Percentiles rank a stretch among this genome's conserved stretches.
Evolutionary conservation across 2,113 vertebrate genomes (phyloP).

Genomic region (Brachyhypopomus occidentalis): DNA sequence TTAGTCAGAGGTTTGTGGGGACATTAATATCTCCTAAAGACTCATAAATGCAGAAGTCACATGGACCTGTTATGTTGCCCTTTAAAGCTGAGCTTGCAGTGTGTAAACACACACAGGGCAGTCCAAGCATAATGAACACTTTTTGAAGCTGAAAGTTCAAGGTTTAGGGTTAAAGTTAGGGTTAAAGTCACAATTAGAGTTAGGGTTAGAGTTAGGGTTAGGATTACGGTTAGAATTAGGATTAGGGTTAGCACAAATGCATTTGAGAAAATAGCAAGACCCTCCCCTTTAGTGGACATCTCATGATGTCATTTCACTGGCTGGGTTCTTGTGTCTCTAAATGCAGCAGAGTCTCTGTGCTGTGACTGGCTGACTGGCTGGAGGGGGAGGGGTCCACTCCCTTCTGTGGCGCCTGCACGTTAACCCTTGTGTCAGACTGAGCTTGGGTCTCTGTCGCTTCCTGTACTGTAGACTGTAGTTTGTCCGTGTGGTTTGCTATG

Average conservation of each 20-base stretch:
- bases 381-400: slow-evolving; percentile 53
- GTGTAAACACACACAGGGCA: slow-evolving; percentile 62
- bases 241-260: too few relatives aligned
- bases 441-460: slow-evolving; percentile 55
- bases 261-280: too few relatives aligned
- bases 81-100: background rate
- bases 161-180: too few relatives aligned
- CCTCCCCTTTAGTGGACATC: slow-evolving; percentile 74
- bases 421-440: slow-evolving; percentile 67
- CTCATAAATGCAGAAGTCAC: too few relatives aligned
- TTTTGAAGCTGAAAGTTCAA: slow-evolving; percentile 68
- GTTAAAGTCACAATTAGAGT: too few relatives aligned
- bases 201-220: too few relatives aligned
- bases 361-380: slow-evolving; percentile 68
- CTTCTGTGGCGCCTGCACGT: slow-evolving; percentile 63
- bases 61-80: too few relatives aligned
- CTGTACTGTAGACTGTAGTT: too few relatives aligned
- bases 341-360: slow-evolving; percentile 65
- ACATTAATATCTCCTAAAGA: too few relatives aligned
- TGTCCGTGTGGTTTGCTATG: too few relatives aligned
- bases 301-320: slow-evolving; percentile 77
- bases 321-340: slow-evolving; percentile 74
- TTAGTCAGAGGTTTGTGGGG: too few relatives aligned
- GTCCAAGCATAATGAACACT: slow-evolving; percentile 66
- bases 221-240: too few relatives aligned